Conservation (phyloP, 1,140 invertebrate genomes). For the Frieseomelitta varia region DNA sequence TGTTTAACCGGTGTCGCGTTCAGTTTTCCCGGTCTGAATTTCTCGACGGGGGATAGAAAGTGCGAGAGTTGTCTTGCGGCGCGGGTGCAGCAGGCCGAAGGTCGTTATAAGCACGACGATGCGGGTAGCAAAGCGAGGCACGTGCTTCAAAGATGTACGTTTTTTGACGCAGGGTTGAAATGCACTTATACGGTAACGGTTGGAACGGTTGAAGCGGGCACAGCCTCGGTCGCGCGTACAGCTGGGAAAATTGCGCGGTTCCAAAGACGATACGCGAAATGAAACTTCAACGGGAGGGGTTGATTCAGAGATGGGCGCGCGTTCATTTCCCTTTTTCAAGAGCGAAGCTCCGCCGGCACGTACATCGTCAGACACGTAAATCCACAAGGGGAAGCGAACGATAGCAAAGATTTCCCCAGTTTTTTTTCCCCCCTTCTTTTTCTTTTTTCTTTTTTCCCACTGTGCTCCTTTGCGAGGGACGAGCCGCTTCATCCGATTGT, state of each 20-base stretch:
- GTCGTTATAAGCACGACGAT: slow-evolving; percentile 42
- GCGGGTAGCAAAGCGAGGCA: slow-evolving; percentile 2
- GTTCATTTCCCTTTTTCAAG: not conserved
- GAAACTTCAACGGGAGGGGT: not conserved
- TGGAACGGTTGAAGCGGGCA: not conserved
- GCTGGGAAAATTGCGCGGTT: slow-evolving; percentile 21
- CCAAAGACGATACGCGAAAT: slow-evolving; percentile 4
- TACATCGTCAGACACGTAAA: not conserved
- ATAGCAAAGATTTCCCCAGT: slow-evolving; percentile 16
- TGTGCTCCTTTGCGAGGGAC: slow-evolving; percentile 23
- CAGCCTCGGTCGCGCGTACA: too few species aligned
- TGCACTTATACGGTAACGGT: not conserved
- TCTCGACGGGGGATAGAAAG: not conserved
- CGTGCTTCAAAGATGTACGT: slow-evolving; percentile 27
- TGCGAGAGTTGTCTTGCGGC: not conserved
- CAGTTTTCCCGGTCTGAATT: too few species aligned
- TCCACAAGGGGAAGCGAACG: not conserved
- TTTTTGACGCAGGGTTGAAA: not conserved
- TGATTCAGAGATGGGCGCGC: not conserved
- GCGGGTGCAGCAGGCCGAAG: not conserved
- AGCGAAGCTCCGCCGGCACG: not conserved
- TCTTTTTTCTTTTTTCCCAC: too few species aligned
- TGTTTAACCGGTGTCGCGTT: slow-evolving; percentile 8
- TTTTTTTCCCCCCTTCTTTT: not conserved
- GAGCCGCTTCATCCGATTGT: slow-evolving; percentile 51